Percentiles rank a stretch among this genome's conserved stretches.
These are phyloP conservation scores for Bellardia pandia DNA, from an alignment of 2,888 invertebrate species.

Conservation along the genomic window DNA sequence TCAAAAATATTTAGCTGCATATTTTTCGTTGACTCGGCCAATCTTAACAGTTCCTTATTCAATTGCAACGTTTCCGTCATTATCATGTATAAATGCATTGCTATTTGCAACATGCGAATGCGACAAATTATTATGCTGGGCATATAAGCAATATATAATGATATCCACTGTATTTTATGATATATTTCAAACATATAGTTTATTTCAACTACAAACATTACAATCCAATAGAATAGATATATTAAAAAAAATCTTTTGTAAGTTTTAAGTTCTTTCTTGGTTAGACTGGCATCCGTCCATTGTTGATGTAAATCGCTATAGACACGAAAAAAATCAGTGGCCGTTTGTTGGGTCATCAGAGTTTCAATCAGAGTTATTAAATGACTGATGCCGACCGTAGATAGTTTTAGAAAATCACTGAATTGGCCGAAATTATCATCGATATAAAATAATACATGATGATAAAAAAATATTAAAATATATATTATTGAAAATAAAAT, in stretches of 20 bases:
- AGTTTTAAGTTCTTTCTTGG: conserved; percentile 28
- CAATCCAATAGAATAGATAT: conserved; percentile 4
- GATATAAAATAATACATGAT: conserved; percentile 52
- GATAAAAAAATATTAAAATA: conserved; percentile 32
- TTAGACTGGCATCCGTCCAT: conserved; percentile 41
- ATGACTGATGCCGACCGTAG: conserved; percentile 57
- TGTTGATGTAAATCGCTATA: conserved; percentile 62
- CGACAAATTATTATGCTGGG: conserved; percentile 70
- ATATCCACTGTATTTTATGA: conserved; percentile 47
- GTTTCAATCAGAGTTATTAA: conserved; percentile 67
- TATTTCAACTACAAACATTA: conserved; percentile 54
- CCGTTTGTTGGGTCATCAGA: conserved; percentile 24
- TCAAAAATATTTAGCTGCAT: conserved; percentile 39
- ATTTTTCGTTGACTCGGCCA: conserved; percentile 31
- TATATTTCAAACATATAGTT: conserved; percentile 53
- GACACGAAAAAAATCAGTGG: conserved; percentile 57
- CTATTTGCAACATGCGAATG: conserved; percentile 68
- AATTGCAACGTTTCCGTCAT: conserved; percentile 68
- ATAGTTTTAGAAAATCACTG: conserved; percentile 71
- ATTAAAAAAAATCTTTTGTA: conserved; percentile 58
- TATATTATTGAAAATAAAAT: conserved; percentile 41
- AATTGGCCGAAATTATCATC: conserved; percentile 72
- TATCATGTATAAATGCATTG: conserved; percentile 71
- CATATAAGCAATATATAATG: conserved; percentile 64
- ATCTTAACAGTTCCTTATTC: conserved; percentile 61